Evolutionary conservation across 2,888 invertebrate species (phyloP).

Genomic region (Spicauda simplicius): DNA sequence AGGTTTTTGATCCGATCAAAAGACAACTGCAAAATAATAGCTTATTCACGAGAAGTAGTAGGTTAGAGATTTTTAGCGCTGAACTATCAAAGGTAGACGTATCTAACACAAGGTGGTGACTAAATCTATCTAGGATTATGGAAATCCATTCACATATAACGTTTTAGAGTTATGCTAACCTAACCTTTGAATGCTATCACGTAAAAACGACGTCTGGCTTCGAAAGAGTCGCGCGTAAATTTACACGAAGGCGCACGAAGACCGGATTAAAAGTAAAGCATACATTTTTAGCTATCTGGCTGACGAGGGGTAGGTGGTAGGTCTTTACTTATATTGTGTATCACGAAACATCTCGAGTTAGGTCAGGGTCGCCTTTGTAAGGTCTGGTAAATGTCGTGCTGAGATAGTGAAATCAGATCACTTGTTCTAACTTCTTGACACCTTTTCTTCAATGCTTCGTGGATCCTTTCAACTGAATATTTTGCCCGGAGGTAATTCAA

Average conservation of each 20-base stretch:
- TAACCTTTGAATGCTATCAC: no score
- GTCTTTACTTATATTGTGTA: slow-evolving; percentile 3
- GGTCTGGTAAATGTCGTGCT: background rate
- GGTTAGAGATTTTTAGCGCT: no score
- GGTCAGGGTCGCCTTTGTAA: slow-evolving; percentile 32
- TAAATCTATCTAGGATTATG: no score
- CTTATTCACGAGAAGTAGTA: no score
- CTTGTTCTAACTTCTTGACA: slow-evolving; percentile 19
- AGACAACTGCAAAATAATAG: no score
- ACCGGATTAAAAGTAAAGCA: background rate
- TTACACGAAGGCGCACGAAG: background rate
- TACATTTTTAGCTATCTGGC: background rate
- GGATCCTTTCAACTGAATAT: background rate
- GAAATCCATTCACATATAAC: no score
- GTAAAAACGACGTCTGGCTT: background rate
- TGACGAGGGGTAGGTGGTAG: slow-evolving; percentile 1
- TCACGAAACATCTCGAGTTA: slow-evolving; percentile 18
- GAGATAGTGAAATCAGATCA: slow-evolving; percentile 23
- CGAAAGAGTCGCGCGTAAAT: background rate
- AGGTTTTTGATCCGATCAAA: no score
- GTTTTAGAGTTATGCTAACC: no score
- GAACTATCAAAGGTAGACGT: no score
- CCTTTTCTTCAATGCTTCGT: slow-evolving; percentile 4
- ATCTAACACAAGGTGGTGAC: no score
- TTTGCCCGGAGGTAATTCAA: no score